These are phyloP conservation scores for Agonopterix subpropinquella DNA, from an alignment of 2,888 invertebrate genomes.

Conservation along the genomic window DNA sequence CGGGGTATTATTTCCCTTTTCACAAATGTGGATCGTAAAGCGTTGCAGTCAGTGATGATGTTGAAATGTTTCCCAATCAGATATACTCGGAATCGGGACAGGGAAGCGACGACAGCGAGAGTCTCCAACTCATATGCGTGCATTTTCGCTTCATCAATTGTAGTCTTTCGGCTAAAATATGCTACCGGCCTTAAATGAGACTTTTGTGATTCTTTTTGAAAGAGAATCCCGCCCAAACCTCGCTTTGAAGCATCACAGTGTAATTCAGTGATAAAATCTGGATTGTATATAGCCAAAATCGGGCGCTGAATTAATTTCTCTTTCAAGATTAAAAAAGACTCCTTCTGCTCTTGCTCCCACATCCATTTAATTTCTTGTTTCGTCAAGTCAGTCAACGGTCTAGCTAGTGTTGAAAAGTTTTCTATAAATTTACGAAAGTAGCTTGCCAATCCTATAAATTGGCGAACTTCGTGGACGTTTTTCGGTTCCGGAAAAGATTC, in stretches of 20 bases:
- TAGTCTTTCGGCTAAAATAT: not conserved
- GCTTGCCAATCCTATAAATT: constrained; percentile 24
- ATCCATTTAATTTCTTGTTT: constrained; percentile 2
- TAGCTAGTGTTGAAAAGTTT: constrained; percentile 18
- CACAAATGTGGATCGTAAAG: constrained; percentile 25
- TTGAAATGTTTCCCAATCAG: constrained; percentile 19
- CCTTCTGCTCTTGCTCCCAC: constrained; percentile 2
- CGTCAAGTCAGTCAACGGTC: constrained; percentile 6
- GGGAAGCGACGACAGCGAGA: constrained; percentile 19
- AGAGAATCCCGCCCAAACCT: constrained; percentile 19
- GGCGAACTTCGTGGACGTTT: constrained; percentile 20
- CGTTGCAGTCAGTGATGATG: constrained; percentile 30
- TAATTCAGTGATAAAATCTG: constrained; percentile 15
- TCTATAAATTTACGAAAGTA: constrained; percentile 7
- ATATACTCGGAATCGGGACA: constrained; percentile 30
- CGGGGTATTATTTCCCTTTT: constrained; percentile 18
- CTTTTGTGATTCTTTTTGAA: constrained; percentile 17
- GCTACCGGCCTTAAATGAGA: not conserved
- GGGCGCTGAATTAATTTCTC: constrained; percentile 13
- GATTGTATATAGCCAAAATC: constrained; percentile 21
- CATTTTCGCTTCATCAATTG: not conserved
- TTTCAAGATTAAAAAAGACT: constrained; percentile 14
- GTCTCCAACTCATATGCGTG: not conserved
- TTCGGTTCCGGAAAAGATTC: constrained; percentile 18
- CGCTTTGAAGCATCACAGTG: constrained; percentile 31